Evolutionary conservation across 2,113 vertebrate genomes (phyloP), one percentile per base, ranked within the genome.

Genomic region (Formicarius rufipectus): DNA sequence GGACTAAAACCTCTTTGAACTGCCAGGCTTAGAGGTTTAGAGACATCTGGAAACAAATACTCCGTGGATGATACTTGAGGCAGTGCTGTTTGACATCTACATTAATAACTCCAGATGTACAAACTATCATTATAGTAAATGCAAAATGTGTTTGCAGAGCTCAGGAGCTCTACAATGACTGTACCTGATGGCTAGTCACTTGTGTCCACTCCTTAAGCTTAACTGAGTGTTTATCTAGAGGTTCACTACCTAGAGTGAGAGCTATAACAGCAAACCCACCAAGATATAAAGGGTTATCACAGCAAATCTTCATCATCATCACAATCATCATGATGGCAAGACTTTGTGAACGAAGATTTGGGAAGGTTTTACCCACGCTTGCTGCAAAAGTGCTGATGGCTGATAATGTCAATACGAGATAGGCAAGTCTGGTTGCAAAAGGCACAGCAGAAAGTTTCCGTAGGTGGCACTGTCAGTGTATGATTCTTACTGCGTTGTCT

Each of bases 11-110:
- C 31, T 64, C 21, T 13, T 21, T 87, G 31, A 64, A 58, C 31
- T 59, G 12, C 14, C 12, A 30, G 21, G 5, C 39, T 58, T 17
- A 52, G 21, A 71, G 6, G 7, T 1, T 45, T 56, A 21, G 45
- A 47, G 8, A 47, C 37, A 68, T 4, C 52, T 39, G 31, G 23
- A 60, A 13, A 66, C 9, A 22, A 30, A 5, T 77, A 40, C 42
- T 50, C 30, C 16, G 16, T 16, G 22, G n/a, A 4, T 1, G 4
- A 42, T 80, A 44, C 20, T 42, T 1, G 1, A 15, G 14, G 2
- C 14, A 18, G 5, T 59, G 39, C 12, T 21, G 10, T 75, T 72
- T 77, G 40, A 67, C 16, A 50, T 19, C 52, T 85, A 31, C 31
- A 28, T 50, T 71, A 66, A 56, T 45, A 37, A 50, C 28, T 9